These are phyloP conservation scores for Acleris laterana DNA, from an alignment of 2,888 invertebrate species.

Conservation along the genomic window DNA sequence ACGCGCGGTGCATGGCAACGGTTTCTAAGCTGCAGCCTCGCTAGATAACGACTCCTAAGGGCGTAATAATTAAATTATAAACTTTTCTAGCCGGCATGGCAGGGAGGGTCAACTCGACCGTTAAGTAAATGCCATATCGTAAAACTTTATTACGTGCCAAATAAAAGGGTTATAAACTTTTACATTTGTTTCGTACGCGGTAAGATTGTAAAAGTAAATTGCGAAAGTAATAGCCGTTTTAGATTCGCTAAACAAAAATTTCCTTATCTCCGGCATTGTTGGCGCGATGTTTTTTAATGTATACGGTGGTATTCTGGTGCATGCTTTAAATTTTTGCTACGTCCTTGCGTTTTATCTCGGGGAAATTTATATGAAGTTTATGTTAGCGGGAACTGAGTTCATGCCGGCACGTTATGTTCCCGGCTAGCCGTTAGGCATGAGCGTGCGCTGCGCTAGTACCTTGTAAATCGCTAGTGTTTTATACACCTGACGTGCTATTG, in stretches of 20 bases:
- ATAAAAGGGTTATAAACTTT: slow-evolving; percentile 80
- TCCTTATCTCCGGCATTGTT: slow-evolving; percentile 28
- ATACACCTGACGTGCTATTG: background rate
- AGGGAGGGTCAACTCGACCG: slow-evolving; percentile 76
- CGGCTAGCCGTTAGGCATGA: slow-evolving; percentile 13
- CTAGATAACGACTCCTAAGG: slow-evolving; percentile 70
- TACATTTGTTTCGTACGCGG: slow-evolving; percentile 66
- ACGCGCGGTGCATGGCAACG: slow-evolving; percentile 12
- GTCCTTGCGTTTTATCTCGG: slow-evolving; percentile 23
- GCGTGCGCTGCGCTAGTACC: slow-evolving; percentile 6
- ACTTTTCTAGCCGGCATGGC: slow-evolving; percentile 66
- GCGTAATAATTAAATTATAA: slow-evolving; percentile 83
- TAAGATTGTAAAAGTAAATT: slow-evolving; percentile 67
- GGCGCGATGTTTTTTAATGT: slow-evolving; percentile 24
- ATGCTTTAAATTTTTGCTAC: slow-evolving; percentile 15
- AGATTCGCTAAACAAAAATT: slow-evolving; percentile 27
- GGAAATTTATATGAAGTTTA: slow-evolving; percentile 22
- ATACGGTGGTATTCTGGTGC: background rate
- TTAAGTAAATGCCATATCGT: slow-evolving; percentile 78
- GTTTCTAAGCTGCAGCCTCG: slow-evolving; percentile 20
- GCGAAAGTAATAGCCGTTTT: slow-evolving; percentile 49
- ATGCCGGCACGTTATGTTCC: background rate
- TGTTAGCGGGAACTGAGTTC: slow-evolving; percentile 14
- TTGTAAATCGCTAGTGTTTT: slow-evolving; percentile 12
- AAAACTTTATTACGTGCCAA: slow-evolving; percentile 82